Percentiles rank a stretch among this genome's conserved stretches.
phyloP scores from a whole-genome alignment of 2,888 invertebrate species.

The Listrodromus nycthemerus region DNA sequence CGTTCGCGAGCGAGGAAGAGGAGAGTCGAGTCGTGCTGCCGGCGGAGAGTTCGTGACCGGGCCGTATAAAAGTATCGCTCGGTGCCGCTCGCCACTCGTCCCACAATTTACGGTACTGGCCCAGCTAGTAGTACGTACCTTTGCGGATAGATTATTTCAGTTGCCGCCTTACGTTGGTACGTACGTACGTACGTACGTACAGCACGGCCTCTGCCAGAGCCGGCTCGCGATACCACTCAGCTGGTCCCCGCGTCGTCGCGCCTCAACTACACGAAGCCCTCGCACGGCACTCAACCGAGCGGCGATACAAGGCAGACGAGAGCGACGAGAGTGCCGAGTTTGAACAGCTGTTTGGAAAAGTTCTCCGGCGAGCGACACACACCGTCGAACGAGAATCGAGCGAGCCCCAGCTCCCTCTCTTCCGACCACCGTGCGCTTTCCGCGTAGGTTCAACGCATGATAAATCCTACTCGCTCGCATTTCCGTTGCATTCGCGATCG shows the following conservation, averaged over 20 bases:
- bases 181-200: neutral
- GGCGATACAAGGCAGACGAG: conserved; percentile 2
- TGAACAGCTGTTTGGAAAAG: conserved; percentile 52
- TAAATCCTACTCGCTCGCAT: conserved; percentile 56
- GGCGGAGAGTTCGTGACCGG: conserved; percentile 76
- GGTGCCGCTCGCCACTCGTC: conserved; percentile 70
- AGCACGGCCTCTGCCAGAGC: conserved; percentile 34
- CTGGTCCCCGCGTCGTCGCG: neutral
- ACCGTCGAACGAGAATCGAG: neutral
- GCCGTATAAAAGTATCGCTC: conserved; percentile 74
- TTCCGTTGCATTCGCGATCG: conserved; percentile 42
- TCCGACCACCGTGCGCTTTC: neutral
- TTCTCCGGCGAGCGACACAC: conserved; percentile 37
- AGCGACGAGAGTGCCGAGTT: conserved; percentile 16
- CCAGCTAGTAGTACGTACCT: conserved; percentile 55
- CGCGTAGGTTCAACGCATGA: conserved; percentile 52
- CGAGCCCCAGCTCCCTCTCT: neutral
- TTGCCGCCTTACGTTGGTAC: conserved; percentile 57
- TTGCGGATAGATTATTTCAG: conserved; percentile 63
- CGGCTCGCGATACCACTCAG: conserved; percentile 21
- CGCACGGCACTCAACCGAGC: neutral
- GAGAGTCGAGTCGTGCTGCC: conserved; percentile 54
- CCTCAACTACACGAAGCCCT: neutral
- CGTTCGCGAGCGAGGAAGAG: conserved; percentile 24
- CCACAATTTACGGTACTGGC: conserved; percentile 73